Evolutionary conservation across 2,888 invertebrate species (phyloP).

Genomic region (Lumbricus terrestris): DNA sequence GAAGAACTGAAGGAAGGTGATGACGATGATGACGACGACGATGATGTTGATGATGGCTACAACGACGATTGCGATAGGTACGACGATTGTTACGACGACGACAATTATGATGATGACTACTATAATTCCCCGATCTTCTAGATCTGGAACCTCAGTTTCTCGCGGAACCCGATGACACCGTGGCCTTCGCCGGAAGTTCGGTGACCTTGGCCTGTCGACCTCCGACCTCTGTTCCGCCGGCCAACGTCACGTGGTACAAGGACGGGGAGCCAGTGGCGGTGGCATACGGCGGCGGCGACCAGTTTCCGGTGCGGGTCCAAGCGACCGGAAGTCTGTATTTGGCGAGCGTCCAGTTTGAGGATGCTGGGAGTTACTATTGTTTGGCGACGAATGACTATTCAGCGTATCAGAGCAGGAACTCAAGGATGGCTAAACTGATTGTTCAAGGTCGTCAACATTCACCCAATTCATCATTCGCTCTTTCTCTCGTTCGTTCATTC

Average conservation of each 20-base stretch:
- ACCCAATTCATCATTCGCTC: not conserved
- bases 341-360: constrained; percentile 44
- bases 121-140: constrained; percentile 26
- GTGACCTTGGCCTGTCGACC: constrained; percentile 52
- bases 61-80: no score
- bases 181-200: constrained; percentile 44
- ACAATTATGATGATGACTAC: not conserved
- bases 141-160: constrained; percentile 45
- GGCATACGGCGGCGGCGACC: constrained; percentile 39
- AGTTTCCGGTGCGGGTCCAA: constrained; percentile 44
- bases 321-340: constrained; percentile 45
- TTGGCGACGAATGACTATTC: constrained; percentile 47
- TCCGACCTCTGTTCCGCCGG: constrained; percentile 52
- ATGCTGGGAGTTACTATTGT: constrained; percentile 52
- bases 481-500: no score
- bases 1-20: not conserved
- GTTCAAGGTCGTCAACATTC: constrained; percentile 45
- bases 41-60: not conserved
- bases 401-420: constrained; percentile 45
- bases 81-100: no score
- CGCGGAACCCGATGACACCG: constrained; percentile 41
- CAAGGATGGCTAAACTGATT: constrained; percentile 42
- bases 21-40: not conserved
- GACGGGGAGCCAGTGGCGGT: constrained; percentile 42
- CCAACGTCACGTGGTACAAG: constrained; percentile 54